These are phyloP conservation scores for Actinostola sp. DNA, from an alignment of 92 coral and sea anemone genomes.

Conservation along the genomic window DNA sequence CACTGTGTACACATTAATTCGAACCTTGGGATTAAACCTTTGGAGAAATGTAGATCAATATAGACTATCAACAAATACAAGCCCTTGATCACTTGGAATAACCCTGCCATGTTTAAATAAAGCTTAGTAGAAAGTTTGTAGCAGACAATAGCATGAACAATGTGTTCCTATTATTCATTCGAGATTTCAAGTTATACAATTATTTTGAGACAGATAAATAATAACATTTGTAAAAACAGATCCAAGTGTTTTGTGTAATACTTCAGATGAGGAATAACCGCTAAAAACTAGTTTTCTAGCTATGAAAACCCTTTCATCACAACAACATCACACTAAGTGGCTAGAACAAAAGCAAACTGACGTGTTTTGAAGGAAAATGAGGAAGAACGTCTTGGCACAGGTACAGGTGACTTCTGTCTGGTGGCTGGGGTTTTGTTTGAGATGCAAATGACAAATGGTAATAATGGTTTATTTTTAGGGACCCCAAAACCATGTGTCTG, in stretches of 20 bases:
- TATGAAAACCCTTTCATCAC: too few species aligned
- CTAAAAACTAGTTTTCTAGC: too few species aligned
- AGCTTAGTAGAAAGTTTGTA: too few species aligned
- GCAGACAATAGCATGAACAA: too few species aligned
- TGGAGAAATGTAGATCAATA: too few species aligned
- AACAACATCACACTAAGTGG: neutral
- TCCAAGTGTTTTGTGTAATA: neutral
- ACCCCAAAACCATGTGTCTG: slow-evolving; percentile 6
- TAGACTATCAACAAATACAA: too few species aligned
- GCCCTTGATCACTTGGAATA: too few species aligned
- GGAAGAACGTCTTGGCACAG: slow-evolving; percentile 3
- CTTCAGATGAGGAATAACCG: too few species aligned
- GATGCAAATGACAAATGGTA: slow-evolving; percentile 23
- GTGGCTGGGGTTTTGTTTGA: slow-evolving; percentile 20
- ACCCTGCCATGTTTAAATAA: too few species aligned
- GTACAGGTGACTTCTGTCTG: slow-evolving; percentile 33
- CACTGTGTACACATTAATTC: too few species aligned
- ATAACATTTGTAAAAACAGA: neutral
- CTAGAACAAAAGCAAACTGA: slow-evolving; percentile 3
- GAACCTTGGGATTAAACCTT: too few species aligned
- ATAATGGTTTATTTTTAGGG: slow-evolving; percentile 1
- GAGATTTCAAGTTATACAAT: slow-evolving; percentile 5
- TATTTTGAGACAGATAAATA: neutral
- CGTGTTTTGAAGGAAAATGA: slow-evolving; percentile 2
- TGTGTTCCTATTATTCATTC: neutral